Conservation (phyloP, 2,113 vertebrate genomes). For the Morone saxatilis region DNA sequence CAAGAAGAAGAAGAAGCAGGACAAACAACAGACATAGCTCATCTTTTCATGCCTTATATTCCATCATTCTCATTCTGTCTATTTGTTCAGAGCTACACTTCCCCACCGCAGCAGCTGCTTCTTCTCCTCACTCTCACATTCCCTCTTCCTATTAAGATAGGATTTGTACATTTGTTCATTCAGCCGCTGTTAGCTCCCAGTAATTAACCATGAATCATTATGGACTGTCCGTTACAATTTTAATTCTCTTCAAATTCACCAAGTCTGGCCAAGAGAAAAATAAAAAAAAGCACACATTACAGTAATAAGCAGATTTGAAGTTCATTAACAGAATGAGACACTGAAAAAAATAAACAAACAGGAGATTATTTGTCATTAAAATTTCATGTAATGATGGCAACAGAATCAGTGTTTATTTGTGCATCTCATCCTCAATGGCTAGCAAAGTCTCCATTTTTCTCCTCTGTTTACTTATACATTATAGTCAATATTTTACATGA, state of each 20-base stretch:
- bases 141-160: background rate
- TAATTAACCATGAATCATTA: slow-evolving; percentile 9
- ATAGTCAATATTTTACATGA: background rate
- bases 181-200: background rate
- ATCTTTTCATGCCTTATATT: slow-evolving; percentile 2
- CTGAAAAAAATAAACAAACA: background rate
- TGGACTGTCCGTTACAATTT: background rate
- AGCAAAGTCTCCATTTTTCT: background rate
- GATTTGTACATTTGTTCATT: background rate
- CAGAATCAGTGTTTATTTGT: slow-evolving; percentile 32
- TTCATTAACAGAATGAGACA: slow-evolving; percentile 2
- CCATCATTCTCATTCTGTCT: slow-evolving; percentile 9
- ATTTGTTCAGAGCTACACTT: background rate
- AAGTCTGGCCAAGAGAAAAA: background rate
- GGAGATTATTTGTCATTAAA: slow-evolving; percentile 4
- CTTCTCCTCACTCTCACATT: background rate
- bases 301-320: background rate
- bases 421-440: background rate
- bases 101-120: background rate
- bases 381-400: slow-evolving; percentile 13
- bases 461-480: background rate
- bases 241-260: background rate
- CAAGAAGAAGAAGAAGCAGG: slow-evolving; percentile 6
- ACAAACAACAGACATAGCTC: background rate
- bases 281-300: background rate